These are phyloP conservation scores for Paralvinella palmiformis DNA, from an alignment of 1,140 invertebrate species.

Conservation along the genomic window DNA sequence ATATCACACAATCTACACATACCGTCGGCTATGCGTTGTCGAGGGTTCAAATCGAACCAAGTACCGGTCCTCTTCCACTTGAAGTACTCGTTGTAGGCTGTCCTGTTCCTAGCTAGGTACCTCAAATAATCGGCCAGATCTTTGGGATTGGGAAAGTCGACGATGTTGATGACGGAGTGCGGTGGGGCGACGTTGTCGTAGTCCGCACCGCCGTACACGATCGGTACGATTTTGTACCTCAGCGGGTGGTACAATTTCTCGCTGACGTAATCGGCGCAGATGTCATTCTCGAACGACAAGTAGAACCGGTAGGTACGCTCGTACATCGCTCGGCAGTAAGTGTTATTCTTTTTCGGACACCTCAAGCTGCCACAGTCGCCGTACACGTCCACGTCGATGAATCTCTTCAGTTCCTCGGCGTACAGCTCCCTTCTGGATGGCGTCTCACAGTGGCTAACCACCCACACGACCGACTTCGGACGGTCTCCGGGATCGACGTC, in stretches of 20 bases:
- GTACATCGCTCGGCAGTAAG: conserved; percentile 71
- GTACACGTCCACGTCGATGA: too few species aligned
- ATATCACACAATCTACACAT: too few species aligned
- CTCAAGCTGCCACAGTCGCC: too few species aligned
- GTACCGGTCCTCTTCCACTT: conserved; percentile 67
- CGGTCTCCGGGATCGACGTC: too few species aligned
- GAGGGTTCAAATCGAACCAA: too few species aligned
- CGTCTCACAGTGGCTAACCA: too few species aligned
- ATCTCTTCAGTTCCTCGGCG: too few species aligned
- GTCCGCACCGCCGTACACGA: conserved; percentile 51
- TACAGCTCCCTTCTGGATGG: too few species aligned
- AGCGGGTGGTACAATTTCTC: conserved; percentile 53
- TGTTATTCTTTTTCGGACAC: too few species aligned
- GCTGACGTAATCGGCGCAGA: conserved; percentile 53
- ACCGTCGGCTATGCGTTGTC: too few species aligned
- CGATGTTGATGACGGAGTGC: conserved; percentile 45
- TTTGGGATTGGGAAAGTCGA: conserved; percentile 40
- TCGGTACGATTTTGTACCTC: conserved; percentile 32
- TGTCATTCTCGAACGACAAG: conserved; percentile 69
- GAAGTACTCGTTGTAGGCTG: conserved; percentile 87
- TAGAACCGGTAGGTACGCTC: conserved; percentile 70
- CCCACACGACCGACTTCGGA: too few species aligned
- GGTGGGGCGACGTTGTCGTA: conserved; percentile 37
- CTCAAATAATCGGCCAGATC: conserved; percentile 39
- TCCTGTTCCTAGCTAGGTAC: conserved; percentile 72